Percentiles rank a stretch among this genome's conserved stretches.
Evolutionary conservation across 2,888 invertebrate species (phyloP).

Genomic region (Lasioglossum oenotherae): DNA sequence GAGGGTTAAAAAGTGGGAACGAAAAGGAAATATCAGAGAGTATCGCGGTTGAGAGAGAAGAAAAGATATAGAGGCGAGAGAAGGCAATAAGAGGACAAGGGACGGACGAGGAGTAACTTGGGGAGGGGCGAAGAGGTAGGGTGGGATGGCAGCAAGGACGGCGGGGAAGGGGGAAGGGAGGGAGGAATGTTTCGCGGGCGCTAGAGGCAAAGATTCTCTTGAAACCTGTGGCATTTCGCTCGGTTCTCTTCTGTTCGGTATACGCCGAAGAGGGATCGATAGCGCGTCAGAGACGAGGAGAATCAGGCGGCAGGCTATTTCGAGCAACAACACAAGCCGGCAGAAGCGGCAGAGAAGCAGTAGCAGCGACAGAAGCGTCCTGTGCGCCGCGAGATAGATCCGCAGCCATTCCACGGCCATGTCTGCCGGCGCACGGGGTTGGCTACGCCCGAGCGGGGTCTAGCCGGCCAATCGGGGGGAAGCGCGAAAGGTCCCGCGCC

Average conservation of each 20-base stretch:
- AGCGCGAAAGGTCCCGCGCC: constrained; percentile 53
- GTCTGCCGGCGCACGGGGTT: constrained; percentile 68
- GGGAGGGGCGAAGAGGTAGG: constrained; percentile 4
- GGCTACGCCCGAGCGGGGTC: constrained; percentile 70
- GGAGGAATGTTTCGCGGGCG: constrained; percentile 57
- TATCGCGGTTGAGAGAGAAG: constrained; percentile 22
- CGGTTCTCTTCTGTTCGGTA: constrained; percentile 57
- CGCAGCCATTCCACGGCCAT: constrained; percentile 82
- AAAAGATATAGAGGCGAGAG: neutral
- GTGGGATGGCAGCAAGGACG: neutral
- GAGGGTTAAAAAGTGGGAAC: constrained; percentile 27
- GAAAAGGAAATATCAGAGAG: constrained; percentile 31
- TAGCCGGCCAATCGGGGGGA: constrained; percentile 68
- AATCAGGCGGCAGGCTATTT: constrained; percentile 61
- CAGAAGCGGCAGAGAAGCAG: constrained; percentile 72
- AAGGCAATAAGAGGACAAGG: neutral
- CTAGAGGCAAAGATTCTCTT: constrained; percentile 66
- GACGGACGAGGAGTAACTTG: neutral
- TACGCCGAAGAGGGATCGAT: constrained; percentile 69
- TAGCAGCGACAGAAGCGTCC: constrained; percentile 64
- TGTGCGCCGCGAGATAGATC: constrained; percentile 48
- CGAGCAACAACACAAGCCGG: constrained; percentile 61
- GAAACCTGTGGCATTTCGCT: constrained; percentile 78
- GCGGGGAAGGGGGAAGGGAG: neutral
- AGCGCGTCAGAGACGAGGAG: constrained; percentile 67